Evolutionary conservation across 1,140 invertebrate genomes (phyloP).

Genomic region (Anthonomus grandis): DNA sequence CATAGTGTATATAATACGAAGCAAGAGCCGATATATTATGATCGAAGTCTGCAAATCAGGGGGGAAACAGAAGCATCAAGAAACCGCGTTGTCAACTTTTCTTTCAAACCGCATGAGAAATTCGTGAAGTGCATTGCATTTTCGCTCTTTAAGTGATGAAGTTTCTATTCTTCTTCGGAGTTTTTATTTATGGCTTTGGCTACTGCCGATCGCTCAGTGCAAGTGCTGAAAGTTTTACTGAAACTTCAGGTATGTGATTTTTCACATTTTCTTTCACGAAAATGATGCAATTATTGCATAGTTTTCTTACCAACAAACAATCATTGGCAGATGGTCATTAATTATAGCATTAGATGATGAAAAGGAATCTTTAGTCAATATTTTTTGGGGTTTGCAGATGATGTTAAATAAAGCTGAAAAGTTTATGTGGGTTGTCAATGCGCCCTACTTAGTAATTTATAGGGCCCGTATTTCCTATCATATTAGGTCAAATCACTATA

Average conservation of each 20-base stretch:
- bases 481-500: too few relatives aligned
- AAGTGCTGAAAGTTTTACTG: neutral
- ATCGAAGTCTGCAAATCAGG: constrained; percentile 25
- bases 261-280: too few relatives aligned
- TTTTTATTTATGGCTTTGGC: constrained; percentile 14
- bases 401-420: too few relatives aligned
- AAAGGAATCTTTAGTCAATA: too few relatives aligned
- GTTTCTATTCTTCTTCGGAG: constrained; percentile 16
- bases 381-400: too few relatives aligned
- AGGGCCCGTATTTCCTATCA: too few relatives aligned
- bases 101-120: constrained; percentile 17
- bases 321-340: too few relatives aligned
- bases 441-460: too few relatives aligned
- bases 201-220: constrained; percentile 11
- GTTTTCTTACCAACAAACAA: too few relatives aligned
- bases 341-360: too few relatives aligned
- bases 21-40: constrained; percentile 22
- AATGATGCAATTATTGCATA: too few relatives aligned
- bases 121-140: constrained; percentile 11
- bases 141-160: constrained; percentile 18
- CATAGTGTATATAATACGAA: constrained; percentile 21
- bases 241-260: constrained; percentile 11
- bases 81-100: constrained; percentile 22
- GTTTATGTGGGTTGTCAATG: too few relatives aligned
- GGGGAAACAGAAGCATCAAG: constrained; percentile 28